A percentile compares a stretch with the other conserved stretches of the same genome.
Evolutionary conservation across 2,797 vertebrate species (phyloP).

Genomic region (Crocodylus rhombifer): DNA sequence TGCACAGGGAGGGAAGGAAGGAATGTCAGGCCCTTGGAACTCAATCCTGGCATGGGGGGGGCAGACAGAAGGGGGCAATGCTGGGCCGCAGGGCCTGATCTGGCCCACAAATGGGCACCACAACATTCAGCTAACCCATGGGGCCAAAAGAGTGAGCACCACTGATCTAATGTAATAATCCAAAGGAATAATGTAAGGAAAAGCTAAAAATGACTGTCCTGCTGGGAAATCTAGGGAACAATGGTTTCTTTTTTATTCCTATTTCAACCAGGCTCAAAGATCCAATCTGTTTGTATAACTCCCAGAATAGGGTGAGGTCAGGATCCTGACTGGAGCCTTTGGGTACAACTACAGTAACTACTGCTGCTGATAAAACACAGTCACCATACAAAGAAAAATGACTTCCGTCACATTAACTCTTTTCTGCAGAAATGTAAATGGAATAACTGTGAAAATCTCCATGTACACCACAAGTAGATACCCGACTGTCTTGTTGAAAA

Average conservation of each 20-base stretch:
- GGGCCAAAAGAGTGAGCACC: too few relatives aligned
- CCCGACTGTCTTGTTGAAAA: slow-evolving; percentile 3
- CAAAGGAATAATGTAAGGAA: neutral
- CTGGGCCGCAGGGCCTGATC: neutral
- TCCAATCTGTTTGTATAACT: neutral
- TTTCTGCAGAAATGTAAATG: neutral
- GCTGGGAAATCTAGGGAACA: neutral
- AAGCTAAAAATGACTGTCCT: neutral
- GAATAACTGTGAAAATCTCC: neutral
- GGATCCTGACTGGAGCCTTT: neutral
- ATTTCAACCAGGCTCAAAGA: neutral
- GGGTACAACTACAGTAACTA: neutral
- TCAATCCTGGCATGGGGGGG: too few relatives aligned
- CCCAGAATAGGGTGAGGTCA: neutral
- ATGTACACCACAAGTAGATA: neutral
- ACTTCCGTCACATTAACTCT: neutral
- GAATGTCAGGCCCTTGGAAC: too few relatives aligned
- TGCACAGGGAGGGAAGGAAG: too few relatives aligned
- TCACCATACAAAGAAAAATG: neutral
- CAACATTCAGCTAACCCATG: neutral
- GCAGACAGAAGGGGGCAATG: too few relatives aligned
- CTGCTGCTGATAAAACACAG: neutral
- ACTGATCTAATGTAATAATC: neutral
- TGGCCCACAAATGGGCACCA: neutral
- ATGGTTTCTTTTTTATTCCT: neutral